Conservation (phyloP, 2,113 vertebrate genomes). For the Phalacrocorax carbo region DNA sequence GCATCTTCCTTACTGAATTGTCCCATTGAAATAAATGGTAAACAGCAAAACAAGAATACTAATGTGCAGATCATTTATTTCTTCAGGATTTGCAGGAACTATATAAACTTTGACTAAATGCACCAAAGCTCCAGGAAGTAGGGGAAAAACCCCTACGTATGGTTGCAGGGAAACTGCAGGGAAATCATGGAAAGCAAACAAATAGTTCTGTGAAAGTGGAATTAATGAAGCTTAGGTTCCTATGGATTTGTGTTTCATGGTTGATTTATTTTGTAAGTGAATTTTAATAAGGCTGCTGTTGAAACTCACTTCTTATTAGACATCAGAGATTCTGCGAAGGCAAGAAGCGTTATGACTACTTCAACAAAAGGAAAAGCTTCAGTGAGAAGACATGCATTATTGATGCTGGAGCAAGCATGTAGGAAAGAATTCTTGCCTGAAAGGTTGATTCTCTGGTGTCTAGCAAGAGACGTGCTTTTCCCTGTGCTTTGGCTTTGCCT, state of each 20-base stretch:
- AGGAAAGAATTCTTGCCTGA: background rate
- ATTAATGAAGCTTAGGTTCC: slow-evolving; percentile 38
- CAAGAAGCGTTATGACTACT: background rate
- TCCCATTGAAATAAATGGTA: background rate
- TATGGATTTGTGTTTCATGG: slow-evolving; percentile 40
- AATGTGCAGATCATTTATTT: background rate
- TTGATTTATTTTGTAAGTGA: slow-evolving; percentile 46
- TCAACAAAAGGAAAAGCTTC: background rate
- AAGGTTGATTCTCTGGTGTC: background rate
- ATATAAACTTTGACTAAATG: background rate
- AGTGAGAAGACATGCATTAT: background rate
- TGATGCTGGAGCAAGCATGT: background rate
- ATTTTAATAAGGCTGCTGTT: slow-evolving; percentile 28
- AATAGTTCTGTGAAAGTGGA: background rate
- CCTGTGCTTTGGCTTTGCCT: background rate
- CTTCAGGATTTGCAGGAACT: background rate
- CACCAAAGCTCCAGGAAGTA: background rate
- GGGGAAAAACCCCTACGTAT: fast-evolving
- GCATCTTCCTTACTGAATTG: background rate
- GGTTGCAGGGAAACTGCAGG: background rate
- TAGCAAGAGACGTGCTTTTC: background rate
- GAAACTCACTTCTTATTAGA: slow-evolving; percentile 21
- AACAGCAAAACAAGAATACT: background rate
- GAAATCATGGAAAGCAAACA: slow-evolving; percentile 9
- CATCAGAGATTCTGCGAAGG: background rate